These are phyloP conservation scores for Lasioglossum morio DNA, from an alignment of 2,888 invertebrate species.

Conservation along the genomic window DNA sequence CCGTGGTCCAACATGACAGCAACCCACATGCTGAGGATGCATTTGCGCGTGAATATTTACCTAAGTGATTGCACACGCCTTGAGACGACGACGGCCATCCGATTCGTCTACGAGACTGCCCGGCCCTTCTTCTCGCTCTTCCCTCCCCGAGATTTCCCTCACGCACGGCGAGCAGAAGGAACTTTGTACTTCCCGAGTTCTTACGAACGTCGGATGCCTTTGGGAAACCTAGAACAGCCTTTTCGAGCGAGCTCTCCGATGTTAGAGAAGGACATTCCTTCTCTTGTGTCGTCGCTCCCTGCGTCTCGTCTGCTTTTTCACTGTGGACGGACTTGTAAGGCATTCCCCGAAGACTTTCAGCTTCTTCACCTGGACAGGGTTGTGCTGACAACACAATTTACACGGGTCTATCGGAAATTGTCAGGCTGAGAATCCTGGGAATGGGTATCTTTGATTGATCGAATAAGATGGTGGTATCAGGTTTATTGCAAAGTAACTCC, in stretches of 20 bases:
- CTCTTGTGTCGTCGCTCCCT: conserved; percentile 16
- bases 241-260: conserved; percentile 13
- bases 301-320: conserved; percentile 19
- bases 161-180: conserved; percentile 48
- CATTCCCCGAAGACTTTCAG: conserved; percentile 30
- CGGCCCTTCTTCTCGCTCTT: conserved; percentile 51
- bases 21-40: conserved; percentile 81
- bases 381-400: conserved; percentile 39
- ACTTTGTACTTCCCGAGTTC: conserved; percentile 71
- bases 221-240: conserved; percentile 66
- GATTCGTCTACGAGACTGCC: conserved; percentile 56
- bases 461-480: background rate
- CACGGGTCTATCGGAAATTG: conserved; percentile 19
- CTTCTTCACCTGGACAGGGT: conserved; percentile 22
- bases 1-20: conserved; percentile 50
- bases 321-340: conserved; percentile 34
- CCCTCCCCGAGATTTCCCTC: conserved; percentile 29
- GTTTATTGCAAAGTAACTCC: background rate
- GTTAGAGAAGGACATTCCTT: conserved; percentile 31
- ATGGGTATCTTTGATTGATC: background rate
- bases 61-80: conserved; percentile 81
- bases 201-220: conserved; percentile 59
- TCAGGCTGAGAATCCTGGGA: background rate
- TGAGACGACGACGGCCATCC: conserved; percentile 63
- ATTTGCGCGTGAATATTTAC: conserved; percentile 83